Evolutionary conservation across 2,888 invertebrate genomes (phyloP), one percentile per base, ranked within the genome.

Genomic region (Leuctra nigra): DNA sequence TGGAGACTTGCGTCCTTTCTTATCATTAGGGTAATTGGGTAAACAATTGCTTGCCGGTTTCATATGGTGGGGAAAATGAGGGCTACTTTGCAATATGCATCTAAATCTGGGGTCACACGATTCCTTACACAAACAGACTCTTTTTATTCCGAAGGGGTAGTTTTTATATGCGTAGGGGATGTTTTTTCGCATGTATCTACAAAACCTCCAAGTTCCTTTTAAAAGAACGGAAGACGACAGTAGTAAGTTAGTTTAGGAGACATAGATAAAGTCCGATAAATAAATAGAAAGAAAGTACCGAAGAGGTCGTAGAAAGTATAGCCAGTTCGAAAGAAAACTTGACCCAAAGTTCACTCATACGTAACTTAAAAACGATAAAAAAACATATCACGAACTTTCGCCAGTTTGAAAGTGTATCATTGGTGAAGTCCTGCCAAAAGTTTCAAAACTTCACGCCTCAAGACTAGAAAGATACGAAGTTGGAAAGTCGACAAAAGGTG

Each of bases 161-260:
- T n/a, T 50, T 35, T 35, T 35, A 24, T 44, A 7, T 44, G 11
- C 16, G 39, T 20, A 33, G 50, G 50, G 35, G 50, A 50, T 22
- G 33, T 35, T 50, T 48, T 44, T 50, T 35, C 22, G 35, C 50
- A 50, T 50, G 50, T 50, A 50, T 50, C 50, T 50, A 50, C 50
- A 50, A 50, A 50, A 50, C 50, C 50, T 50, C 50, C 35, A 50
- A 50, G 29, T 50, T 50, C 50, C 50, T 50, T 50, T 35, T 44
- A 44, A 47, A 50, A 35, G 50, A 50, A 50, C 50, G 35, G 50
- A 50, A 50, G 35, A 35, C 16, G 50, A 33, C 50, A 33, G 50
- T 50, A 50, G 50, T 50, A 50, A 50, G 50, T 50, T 50, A 50
- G 50, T 50, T 50, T 50, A 50, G 50, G 35, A 50, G 50, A 50